Conservation (phyloP, 2,797 vertebrate species). For the Myripristis jacobus region DNA sequence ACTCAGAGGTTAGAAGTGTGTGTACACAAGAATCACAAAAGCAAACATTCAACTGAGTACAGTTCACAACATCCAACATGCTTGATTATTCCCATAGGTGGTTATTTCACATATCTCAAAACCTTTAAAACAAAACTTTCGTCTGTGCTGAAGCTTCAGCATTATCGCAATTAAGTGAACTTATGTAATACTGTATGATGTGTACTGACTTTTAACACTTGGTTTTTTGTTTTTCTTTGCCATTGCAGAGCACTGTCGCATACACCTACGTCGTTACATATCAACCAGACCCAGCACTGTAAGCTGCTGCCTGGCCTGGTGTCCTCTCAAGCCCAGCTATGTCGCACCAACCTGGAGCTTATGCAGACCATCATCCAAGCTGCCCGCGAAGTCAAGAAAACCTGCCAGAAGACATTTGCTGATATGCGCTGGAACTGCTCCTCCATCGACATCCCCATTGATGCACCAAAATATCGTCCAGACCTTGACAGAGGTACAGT, state of each 20-base stretch:
- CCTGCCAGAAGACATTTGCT: conserved; percentile 93
- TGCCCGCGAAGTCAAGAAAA: conserved; percentile 93
- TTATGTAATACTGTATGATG: not conserved
- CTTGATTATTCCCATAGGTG: conserved; percentile 6
- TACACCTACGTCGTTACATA: conserved; percentile 83
- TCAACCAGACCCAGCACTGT: conserved; percentile 98
- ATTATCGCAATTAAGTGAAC: not conserved
- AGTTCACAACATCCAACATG: not conserved
- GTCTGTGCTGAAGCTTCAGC: not conserved
- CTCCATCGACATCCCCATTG: conserved; percentile 89
- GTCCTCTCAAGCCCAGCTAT: conserved; percentile 95
- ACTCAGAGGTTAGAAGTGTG: conserved; percentile 29
- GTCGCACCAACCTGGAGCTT: conserved; percentile 96
- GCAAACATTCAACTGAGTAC: conserved; percentile 24
- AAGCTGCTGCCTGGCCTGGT: conserved; percentile 95
- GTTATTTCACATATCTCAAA: conserved; percentile 19
- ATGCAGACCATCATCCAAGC: conserved; percentile 96
- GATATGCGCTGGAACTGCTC: conserved; percentile 99
- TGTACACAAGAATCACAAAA: conserved; percentile 20
- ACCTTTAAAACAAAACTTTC: not conserved
- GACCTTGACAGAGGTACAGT: conserved; percentile 95
- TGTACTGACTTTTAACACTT: conserved; percentile 18
- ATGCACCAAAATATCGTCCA: conserved; percentile 89
- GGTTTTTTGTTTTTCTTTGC: conserved; percentile 12
- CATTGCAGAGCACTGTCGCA: conserved; percentile 89